Percentiles rank a stretch among this genome's conserved stretches.
phyloP scores from a whole-genome alignment of 2,888 invertebrate genomes.

The Lymantria dispar region DNA sequence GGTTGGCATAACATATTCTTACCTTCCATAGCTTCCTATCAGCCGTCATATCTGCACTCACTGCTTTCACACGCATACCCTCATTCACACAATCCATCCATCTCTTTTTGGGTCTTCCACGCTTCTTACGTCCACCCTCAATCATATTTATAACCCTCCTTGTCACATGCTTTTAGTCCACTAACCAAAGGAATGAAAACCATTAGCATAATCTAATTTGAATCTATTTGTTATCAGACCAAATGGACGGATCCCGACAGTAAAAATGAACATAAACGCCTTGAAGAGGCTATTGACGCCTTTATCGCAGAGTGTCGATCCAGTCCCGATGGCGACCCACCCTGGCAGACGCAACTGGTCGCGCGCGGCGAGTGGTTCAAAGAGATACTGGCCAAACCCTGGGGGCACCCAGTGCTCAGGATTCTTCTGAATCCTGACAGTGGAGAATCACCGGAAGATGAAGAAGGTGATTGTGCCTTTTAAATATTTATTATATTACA shows the following conservation, averaged over 20 bases:
- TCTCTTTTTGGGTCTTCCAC: no score
- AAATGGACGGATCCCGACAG: constrained; percentile 64
- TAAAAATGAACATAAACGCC: constrained; percentile 51
- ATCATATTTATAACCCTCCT: no score
- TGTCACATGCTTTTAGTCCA: no score
- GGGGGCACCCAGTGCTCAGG: constrained; percentile 81
- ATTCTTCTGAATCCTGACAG: constrained; percentile 75
- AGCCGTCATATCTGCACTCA: no score
- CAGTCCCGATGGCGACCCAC: constrained; percentile 54
- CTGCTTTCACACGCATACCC: no score
- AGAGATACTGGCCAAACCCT: constrained; percentile 71
- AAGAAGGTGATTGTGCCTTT: constrained; percentile 47
- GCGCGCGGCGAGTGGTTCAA: constrained; percentile 83
- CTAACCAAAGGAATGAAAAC: neutral
- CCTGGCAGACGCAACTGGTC: constrained; percentile 67
- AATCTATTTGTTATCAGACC: constrained; percentile 41
- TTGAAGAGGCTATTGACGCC: constrained; percentile 53
- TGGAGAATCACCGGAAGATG: constrained; percentile 66
- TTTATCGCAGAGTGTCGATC: constrained; percentile 61
- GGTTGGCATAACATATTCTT: no score
- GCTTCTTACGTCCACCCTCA: no score
- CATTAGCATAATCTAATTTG: neutral
- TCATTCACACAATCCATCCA: no score
- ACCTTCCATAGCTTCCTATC: no score
- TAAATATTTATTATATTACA: no score